Conservation (phyloP, 2,888 invertebrate genomes). For the Tenthredo mesomela region DNA sequence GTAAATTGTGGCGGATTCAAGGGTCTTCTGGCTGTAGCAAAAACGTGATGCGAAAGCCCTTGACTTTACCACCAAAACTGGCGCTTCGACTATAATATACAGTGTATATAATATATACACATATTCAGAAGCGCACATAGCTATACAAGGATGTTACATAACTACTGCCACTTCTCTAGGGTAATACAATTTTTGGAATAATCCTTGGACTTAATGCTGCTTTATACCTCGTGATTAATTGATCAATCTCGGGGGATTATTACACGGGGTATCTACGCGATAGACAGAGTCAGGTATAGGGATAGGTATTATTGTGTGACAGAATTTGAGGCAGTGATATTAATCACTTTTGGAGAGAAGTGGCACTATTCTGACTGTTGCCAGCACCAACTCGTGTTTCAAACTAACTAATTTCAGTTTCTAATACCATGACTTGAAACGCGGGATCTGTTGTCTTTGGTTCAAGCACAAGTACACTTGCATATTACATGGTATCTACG, state of each 20-base stretch:
- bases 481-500: not conserved
- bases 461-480: not conserved
- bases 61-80: constrained; percentile 33
- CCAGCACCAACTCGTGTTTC: not conserved
- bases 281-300: constrained; percentile 11
- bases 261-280: constrained; percentile 15
- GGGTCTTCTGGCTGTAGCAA: constrained; percentile 33
- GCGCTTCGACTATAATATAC: constrained; percentile 13
- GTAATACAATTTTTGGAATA: constrained; percentile 35
- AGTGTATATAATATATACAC: not conserved
- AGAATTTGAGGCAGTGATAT: constrained; percentile 38
- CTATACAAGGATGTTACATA: not conserved
- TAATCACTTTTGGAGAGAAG: constrained; percentile 11
- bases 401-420: constrained; percentile 40
- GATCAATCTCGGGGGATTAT: constrained; percentile 32
- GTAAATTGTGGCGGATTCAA: constrained; percentile 41
- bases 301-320: constrained; percentile 14
- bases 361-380: not conserved
- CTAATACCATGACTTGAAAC: constrained; percentile 34
- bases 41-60: constrained; percentile 30
- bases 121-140: not conserved
- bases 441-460: constrained; percentile 11
- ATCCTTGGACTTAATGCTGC: constrained; percentile 28
- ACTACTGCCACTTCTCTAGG: constrained; percentile 13
- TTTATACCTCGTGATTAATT: constrained; percentile 39